These are phyloP conservation scores for Pedetes capensis DNA, from an alignment of 2,113 vertebrate genomes.

Conservation along the genomic window DNA sequence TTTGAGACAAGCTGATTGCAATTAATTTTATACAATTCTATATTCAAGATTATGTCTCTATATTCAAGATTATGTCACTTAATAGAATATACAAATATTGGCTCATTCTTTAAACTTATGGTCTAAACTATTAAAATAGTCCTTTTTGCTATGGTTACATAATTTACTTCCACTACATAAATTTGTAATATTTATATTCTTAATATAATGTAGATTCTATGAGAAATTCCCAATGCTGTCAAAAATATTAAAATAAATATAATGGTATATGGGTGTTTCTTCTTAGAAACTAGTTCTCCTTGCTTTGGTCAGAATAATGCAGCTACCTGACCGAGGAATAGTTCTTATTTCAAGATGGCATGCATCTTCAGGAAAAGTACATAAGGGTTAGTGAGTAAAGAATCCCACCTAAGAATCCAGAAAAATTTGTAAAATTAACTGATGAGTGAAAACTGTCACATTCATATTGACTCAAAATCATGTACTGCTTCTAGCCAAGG, in stretches of 20 bases:
- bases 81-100: conserved; percentile 46
- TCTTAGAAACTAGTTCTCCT: conserved; percentile 30
- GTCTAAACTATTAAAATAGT: conserved; percentile 23
- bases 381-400: neutral
- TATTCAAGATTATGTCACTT: neutral
- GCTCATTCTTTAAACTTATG: conserved; percentile 33
- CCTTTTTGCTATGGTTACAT: neutral
- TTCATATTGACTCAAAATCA: neutral
- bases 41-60: no score
- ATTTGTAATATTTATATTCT: conserved; percentile 31
- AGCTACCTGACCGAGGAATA: conserved; percentile 50
- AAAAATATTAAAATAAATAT: conserved; percentile 58
- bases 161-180: conserved; percentile 14
- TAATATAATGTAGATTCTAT: neutral
- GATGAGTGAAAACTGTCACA: conserved; percentile 26
- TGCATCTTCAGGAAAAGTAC: neutral
- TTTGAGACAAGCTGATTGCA: neutral
- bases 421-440: conserved; percentile 28
- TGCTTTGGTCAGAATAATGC: conserved; percentile 46
- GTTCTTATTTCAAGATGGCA: conserved; percentile 11
- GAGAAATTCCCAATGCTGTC: conserved; percentile 1
- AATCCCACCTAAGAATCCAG: neutral
- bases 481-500: neutral
- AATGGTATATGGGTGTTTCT: neutral
- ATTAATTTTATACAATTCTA: conserved; percentile 18